Evolutionary conservation across 2,113 vertebrate species (phyloP), one percentile per base, ranked within the genome.

Genomic region (Coptodon rendalli): DNA sequence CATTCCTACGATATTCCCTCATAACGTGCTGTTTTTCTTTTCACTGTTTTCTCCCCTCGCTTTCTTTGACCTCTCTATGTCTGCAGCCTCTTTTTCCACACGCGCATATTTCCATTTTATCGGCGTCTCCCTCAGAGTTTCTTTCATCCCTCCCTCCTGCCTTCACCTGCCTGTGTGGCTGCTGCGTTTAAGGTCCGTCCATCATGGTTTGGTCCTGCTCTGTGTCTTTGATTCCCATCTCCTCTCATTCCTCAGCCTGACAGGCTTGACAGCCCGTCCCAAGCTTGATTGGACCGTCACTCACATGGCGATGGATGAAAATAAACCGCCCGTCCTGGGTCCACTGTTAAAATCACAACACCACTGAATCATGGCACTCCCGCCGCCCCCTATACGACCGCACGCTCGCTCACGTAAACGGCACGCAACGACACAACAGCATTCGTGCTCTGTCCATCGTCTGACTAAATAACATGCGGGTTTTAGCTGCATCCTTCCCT

Each of bases 231-330:
- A 89, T 89, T 91, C 89, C 92, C 91, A 86, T 95, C 95, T 94
- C 93, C 88, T 61, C 89, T 90, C 93, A 93, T 95, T 91, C 89
- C 56, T 95, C 93, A 95, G 89, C 91, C 83, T 93, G 95, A 93
- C 95, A 94, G 66, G 76, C 84, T 82, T 93, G 93, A 95, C 79
- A 63, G 91, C 40, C 94, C 84, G 31, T 92, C 94, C 92, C 93
- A 40, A 27, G 89, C 88, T 80, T 94, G 85, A 80, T 31, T 96
- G 95, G 89, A 91, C 94, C 94, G 93, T 94, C 95, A 96, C 92
- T 93, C 93, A 94, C 92, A 3, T 2, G 71, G 84, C 36, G 54
- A 81, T 89, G 81, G 91, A 76, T 31, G 85, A 86, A 31, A 95
- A 94, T 95, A 94, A 94, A 93, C 19, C 11, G 9, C 89, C 88